Evolutionary conservation across 2,113 vertebrate genomes (phyloP).

Genomic region (Boleophthalmus pectinirostris): DNA sequence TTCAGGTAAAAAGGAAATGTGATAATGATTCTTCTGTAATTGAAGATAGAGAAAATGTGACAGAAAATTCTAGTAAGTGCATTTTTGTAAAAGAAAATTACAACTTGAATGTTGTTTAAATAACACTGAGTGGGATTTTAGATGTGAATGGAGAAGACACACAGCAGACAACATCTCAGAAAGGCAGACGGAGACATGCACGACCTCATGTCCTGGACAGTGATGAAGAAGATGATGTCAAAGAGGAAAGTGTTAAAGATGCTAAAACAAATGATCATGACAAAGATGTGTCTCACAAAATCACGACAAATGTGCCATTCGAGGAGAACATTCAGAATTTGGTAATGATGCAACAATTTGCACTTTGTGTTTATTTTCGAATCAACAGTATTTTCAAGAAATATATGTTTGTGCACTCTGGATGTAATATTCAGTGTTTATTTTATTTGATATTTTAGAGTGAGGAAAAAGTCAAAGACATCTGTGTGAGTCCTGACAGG

Average conservation of each 20-base stretch:
- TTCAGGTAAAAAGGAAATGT: constrained; percentile 90
- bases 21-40: constrained; percentile 72
- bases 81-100: background rate
- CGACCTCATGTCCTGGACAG: constrained; percentile 89
- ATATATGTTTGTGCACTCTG: no score
- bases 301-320: constrained; percentile 69
- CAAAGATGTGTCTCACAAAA: constrained; percentile 69
- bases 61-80: constrained; percentile 57
- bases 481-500: background rate
- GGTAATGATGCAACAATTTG: constrained; percentile 57
- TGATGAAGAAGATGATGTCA: constrained; percentile 74
- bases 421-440: background rate
- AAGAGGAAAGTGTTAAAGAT: constrained; percentile 68
- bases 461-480: constrained; percentile 28
- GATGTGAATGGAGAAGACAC: constrained; percentile 76
- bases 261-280: constrained; percentile 75
- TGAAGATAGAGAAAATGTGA: constrained; percentile 79
- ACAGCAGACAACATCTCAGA: constrained; percentile 63
- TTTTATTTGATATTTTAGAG: constrained; percentile 24
- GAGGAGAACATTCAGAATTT: constrained; percentile 57
- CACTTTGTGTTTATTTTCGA: background rate
- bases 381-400: background rate
- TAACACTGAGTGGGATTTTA: constrained; percentile 38
- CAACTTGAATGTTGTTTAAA: background rate
- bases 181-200: constrained; percentile 83